These are phyloP conservation scores for Drosophila pectinifera DNA, from an alignment of 1,140 invertebrate species.

Conservation along the genomic window DNA sequence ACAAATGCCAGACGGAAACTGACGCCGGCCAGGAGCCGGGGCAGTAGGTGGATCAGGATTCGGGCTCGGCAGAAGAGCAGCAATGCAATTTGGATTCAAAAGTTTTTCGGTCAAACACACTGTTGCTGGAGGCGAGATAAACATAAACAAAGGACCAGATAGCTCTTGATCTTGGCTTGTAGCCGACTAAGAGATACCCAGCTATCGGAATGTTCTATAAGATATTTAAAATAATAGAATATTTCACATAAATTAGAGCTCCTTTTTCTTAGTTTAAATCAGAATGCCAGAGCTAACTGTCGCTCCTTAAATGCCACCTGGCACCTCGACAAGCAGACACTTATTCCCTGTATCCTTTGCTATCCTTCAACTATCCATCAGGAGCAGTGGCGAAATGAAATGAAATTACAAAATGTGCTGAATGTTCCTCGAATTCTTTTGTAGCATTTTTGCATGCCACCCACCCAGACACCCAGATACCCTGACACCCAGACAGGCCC, in stretches of 20 bases:
- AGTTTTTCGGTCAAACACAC: slow-evolving; percentile 58
- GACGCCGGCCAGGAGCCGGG: slow-evolving; percentile 11
- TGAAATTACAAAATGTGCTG: slow-evolving; percentile 75
- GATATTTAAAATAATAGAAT: too few relatives aligned
- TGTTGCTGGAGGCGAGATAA: slow-evolving; percentile 51
- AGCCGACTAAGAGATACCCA: slow-evolving; percentile 3
- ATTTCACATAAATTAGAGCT: too few relatives aligned
- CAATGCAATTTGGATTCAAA: slow-evolving; percentile 57
- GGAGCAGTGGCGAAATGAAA: slow-evolving; percentile 61
- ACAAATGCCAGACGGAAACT: slow-evolving; percentile 61
- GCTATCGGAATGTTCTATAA: too few relatives aligned
- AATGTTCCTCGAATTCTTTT: slow-evolving; percentile 47
- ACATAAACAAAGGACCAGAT: slow-evolving; percentile 25
- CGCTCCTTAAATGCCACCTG: neutral
- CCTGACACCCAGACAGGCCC: too few relatives aligned
- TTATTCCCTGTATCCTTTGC: slow-evolving; percentile 16
- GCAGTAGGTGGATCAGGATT: neutral
- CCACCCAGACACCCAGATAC: slow-evolving; percentile 4
- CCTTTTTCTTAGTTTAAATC: too few relatives aligned
- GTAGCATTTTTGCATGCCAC: slow-evolving; percentile 55
- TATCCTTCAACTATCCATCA: slow-evolving; percentile 46
- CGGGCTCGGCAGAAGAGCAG: slow-evolving; percentile 2
- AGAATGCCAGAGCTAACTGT: too few relatives aligned
- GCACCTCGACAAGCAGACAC: slow-evolving; percentile 14
- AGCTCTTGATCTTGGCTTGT: neutral